Conservation (phyloP, 2,113 vertebrate species). For the Pachypanchax playfairii region DNA sequence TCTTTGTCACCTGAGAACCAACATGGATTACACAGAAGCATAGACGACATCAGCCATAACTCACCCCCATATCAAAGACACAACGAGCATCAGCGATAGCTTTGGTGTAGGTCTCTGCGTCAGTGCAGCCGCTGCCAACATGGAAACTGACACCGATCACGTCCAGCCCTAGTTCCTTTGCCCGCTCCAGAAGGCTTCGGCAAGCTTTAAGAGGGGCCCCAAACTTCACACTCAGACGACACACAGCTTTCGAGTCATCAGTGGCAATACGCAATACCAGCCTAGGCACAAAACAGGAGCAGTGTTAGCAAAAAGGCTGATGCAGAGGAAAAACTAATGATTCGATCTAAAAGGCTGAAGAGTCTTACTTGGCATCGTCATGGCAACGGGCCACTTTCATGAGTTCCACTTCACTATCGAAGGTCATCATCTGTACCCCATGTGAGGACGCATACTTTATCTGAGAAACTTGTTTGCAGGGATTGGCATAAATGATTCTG, state of each 20-base stretch:
- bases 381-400: constrained; percentile 94
- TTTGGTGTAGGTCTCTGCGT: constrained; percentile 88
- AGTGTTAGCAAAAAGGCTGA: neutral
- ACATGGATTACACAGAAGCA: neutral
- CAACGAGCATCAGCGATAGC: constrained; percentile 92
- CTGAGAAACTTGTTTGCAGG: constrained; percentile 97
- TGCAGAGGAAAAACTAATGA: rapidly evolving
- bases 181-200: constrained; percentile 89
- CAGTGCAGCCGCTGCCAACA: constrained; percentile 95
- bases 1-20: neutral
- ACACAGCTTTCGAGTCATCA: constrained; percentile 94
- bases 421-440: constrained; percentile 98
- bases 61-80: constrained; percentile 96
- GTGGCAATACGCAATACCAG: constrained; percentile 95
- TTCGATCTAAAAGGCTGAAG: neutral
- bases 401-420: constrained; percentile 96
- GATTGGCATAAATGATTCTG: constrained; percentile 97
- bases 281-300: constrained; percentile 63
- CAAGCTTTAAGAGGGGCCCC: constrained; percentile 92
- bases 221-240: constrained; percentile 95
- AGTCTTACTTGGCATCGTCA: constrained; percentile 92
- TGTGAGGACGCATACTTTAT: constrained; percentile 94
- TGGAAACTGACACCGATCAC: constrained; percentile 97
- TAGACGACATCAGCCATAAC: constrained; percentile 49
- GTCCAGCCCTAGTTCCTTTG: constrained; percentile 88